These are phyloP conservation scores for Glaucomys volans DNA, from an alignment of 2,113 vertebrate species.

Conservation along the genomic window DNA sequence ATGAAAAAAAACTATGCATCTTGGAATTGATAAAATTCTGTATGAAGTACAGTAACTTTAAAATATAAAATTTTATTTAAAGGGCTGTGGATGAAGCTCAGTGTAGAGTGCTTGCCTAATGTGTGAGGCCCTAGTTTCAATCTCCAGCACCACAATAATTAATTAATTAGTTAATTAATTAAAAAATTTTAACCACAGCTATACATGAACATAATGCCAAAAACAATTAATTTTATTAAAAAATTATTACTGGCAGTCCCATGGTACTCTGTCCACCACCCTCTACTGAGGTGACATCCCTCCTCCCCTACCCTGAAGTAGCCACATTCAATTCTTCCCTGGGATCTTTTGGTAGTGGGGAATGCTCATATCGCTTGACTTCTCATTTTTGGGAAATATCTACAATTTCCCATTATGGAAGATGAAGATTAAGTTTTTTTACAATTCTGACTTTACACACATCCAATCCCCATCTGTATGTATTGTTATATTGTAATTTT, in stretches of 20 bases:
- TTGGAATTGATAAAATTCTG: conserved; percentile 49
- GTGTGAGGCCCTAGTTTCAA: too few relatives aligned
- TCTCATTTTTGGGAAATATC: conserved; percentile 30
- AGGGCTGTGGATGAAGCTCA: too few relatives aligned
- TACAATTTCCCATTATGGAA: background rate
- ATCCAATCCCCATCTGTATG: background rate
- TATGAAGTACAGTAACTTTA: conserved; percentile 13
- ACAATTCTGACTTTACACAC: background rate
- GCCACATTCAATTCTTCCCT: background rate
- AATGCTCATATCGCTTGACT: background rate
- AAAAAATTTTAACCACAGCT: background rate
- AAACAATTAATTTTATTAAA: background rate
- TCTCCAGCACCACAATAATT: too few relatives aligned
- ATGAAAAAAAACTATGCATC: background rate
- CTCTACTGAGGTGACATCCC: background rate
- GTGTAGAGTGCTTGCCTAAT: too few relatives aligned
- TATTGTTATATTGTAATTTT: background rate
- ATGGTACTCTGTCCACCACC: background rate
- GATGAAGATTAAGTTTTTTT: conserved; percentile 45
- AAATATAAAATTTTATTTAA: background rate
- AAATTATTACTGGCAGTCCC: background rate
- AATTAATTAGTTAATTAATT: too few relatives aligned
- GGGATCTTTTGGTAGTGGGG: background rate
- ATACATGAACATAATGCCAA: background rate
- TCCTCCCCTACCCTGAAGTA: background rate